A percentile compares a stretch with the other conserved stretches of the same genome.
phyloP scores from a whole-genome alignment of 92 coral and sea anemone species.

The Umimayanthus chanpuru region DNA sequence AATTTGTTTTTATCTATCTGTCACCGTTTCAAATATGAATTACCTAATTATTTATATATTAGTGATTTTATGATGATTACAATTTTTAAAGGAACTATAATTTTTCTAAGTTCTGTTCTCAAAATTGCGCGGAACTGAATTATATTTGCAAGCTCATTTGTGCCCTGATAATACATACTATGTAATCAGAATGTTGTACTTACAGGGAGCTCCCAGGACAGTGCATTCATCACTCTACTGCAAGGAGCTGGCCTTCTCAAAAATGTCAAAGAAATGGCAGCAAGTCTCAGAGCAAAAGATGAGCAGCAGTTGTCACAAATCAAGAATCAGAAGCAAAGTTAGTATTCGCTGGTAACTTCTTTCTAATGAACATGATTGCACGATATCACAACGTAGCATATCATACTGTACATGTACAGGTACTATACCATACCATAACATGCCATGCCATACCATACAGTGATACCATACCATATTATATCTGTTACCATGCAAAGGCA shows the following conservation, averaged over 20 bases:
- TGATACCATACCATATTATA: not conserved
- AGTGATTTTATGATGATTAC: no score
- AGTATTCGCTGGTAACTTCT: not conserved
- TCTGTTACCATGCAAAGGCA: not conserved
- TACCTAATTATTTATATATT: no score
- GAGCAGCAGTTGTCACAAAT: conserved; percentile 9
- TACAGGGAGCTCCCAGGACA: conserved; percentile 6
- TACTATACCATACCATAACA: not conserved
- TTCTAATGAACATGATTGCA: not conserved
- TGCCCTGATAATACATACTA: not conserved
- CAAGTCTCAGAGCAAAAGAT: not conserved
- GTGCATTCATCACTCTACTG: not conserved
- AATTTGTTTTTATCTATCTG: no score
- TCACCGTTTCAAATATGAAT: no score
- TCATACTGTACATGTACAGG: not conserved
- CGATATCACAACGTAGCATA: not conserved
- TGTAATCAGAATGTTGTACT: not conserved
- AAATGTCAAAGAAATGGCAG: conserved; percentile 32
- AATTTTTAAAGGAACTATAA: not conserved
- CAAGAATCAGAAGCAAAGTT: conserved; percentile 4
- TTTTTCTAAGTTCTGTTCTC: not conserved
- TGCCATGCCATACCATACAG: no score
- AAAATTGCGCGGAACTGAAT: no score
- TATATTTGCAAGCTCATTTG: no score
- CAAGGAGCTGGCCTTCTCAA: conserved; percentile 37